Base-by-base conservation (phyloP, 2,797 vertebrate genomes). In the Channallabes apus region DNA sequence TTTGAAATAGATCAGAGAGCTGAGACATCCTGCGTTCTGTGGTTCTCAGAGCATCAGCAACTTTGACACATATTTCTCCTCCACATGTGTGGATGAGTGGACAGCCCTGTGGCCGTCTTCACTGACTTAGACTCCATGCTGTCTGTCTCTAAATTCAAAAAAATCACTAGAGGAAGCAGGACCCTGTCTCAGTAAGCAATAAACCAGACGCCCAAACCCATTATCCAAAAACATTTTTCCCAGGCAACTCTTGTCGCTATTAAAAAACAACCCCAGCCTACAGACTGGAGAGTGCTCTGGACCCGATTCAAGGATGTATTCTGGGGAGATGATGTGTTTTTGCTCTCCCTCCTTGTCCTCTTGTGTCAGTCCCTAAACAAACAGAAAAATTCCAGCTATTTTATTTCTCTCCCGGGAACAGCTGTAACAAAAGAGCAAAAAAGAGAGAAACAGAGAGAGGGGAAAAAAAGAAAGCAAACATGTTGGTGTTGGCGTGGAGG, bases 291-390 rank as follows among this genome's bases (percentile, higher is more conserved):
- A 88, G 91, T 90, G 90, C 93, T 92, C 90, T 91, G 91, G 89
- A 93, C 92, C 90, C 91, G 92, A 94, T 94, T 94, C 92, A 94
- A 93, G 92, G 91, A 92, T 94, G 91, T 94, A 94, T 94, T 95
- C 93, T 94, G 92, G 92, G 82, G 92, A 95, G 93, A 94, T 92
- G 90, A 83, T 88, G 82, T 85, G 86, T 88, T 86, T 88, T 84
- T 82, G 84, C 82, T 87, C 84, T 87, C 87, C 85, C 69, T 62
- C 83, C 83, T 85, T 73, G 75, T 88, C 90, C 92, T 90, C 92
- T 92, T 92, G 92, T 88, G 88, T 86, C 59, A 87, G 92, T 94
- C 92, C 91, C 92, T 93, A 90, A 92, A 94, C 92, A 95, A 95
- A 95, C 93, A 93, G 89, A 89, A 92, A 90, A 90, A 83, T 90